Base-by-base conservation (phyloP, 30 jellyfish, hydroid and myxozoan genomes). In the Phacellophora camtschatica region DNA sequence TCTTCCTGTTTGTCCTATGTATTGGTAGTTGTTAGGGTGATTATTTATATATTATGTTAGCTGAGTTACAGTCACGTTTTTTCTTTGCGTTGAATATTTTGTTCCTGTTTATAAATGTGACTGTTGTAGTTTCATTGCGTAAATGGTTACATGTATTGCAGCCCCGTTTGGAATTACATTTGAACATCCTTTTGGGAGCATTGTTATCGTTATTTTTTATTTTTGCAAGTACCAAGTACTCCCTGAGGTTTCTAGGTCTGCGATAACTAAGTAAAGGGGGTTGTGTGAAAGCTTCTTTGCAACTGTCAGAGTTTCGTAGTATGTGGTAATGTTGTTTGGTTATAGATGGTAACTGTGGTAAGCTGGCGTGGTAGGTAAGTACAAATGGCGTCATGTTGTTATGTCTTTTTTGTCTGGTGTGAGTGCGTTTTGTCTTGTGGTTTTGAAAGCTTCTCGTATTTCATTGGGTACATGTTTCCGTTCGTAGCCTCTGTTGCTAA, bases 391-490 rank as follows among this genome's bases (percentile, higher is more conserved):
- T 41, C 16, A 13, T 41, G 55, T 41, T 41, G 55, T 41, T 41
- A 18, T 41, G 55, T 41, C 55, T 13, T 41, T 41, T 41, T 18
- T 41, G n/a, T n/a, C n/a, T 41, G 11, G 55, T 41, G 11, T 41
- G 11, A 9, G 1, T 13, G 55, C 55, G 55, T 41, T 18, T 41
- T 41, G 55, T 41, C 55, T 41, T 13, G 74, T 59, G 8, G 33
- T 29, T 5, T 12, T 29, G 45, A 48, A 59, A 29, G 74, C 74
- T 28, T 18, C 28, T 20, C 19, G 74, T 18, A 59, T 59, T 29
- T 59, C 74, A 2, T 59, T 59, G 46, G 48, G 48, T 59, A 59
- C 74, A 20, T 59, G 74, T 59, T 59, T 59, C 16, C 57, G 45
- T 59, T 59, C 28, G 74, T 59, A 59, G 10, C 74, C 45, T 59